phyloP scores from a whole-genome alignment of 2,113 vertebrate genomes.

The human region DNA sequence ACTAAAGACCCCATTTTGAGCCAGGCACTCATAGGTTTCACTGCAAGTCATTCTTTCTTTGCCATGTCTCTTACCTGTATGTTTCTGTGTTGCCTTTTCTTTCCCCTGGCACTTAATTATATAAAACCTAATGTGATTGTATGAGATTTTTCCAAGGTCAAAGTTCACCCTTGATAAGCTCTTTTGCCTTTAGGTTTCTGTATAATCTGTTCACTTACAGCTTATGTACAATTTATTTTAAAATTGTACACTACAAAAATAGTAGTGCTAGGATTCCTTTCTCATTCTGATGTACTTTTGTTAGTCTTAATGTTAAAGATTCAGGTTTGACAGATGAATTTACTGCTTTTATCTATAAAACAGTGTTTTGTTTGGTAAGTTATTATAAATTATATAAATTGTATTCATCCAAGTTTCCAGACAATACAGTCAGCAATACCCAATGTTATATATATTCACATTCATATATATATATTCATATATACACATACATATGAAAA shows the following conservation, averaged over 20 bases:
- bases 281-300: not conserved
- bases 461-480: too few species aligned
- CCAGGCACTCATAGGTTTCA: not conserved
- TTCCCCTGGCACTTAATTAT: not conserved
- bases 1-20: not conserved
- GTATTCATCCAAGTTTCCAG: not conserved
- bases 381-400: not conserved
- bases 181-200: not conserved
- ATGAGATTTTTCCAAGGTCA: not conserved
- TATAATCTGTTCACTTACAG: not conserved
- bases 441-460: rapidly evolving
- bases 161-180: not conserved
- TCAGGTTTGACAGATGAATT: not conserved
- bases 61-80: not conserved
- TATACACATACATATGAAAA: rapidly evolving
- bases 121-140: not conserved
- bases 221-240: not conserved
- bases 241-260: not conserved
- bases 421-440: too few species aligned
- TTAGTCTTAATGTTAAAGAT: not conserved
- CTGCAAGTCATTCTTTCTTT: not conserved
- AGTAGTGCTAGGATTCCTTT: not conserved
- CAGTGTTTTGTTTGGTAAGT: not conserved
- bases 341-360: not conserved
- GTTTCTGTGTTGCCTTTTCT: not conserved